These are phyloP conservation scores for Cyanocitta stelleri DNA, from an alignment of 2,113 vertebrate genomes.

Conservation along the genomic window DNA sequence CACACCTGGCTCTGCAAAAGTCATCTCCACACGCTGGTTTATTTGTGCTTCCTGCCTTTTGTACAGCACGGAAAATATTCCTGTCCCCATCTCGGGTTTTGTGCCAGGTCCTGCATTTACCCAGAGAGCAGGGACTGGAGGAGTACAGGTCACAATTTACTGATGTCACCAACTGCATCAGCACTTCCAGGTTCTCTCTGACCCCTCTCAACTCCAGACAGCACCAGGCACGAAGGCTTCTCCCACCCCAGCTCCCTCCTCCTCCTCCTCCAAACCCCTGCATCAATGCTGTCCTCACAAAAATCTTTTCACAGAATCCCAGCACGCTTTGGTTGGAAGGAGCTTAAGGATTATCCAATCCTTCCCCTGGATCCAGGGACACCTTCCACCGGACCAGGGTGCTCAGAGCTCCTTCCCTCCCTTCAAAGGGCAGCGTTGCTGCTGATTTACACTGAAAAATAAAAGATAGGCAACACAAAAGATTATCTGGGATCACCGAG, in stretches of 20 bases:
- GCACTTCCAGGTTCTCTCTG: not conserved
- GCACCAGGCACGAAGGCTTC: fast-evolving
- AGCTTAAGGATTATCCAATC: not conserved
- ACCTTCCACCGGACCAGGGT: not conserved
- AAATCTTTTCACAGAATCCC: not conserved
- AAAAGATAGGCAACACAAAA: not conserved
- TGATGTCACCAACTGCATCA: not conserved
- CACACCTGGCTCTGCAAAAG: not conserved
- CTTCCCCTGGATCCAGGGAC: not conserved
- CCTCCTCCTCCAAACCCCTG: not conserved
- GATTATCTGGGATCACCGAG: not conserved
- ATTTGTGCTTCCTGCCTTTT: not conserved
- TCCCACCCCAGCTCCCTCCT: not conserved
- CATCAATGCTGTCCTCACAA: not conserved
- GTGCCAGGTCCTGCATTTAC: not conserved
- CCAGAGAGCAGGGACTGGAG: fast-evolving
- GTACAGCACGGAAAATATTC: fast-evolving
- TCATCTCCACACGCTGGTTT: fast-evolving
- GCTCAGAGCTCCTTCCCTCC: not conserved
- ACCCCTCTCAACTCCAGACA: not conserved
- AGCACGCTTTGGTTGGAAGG: not conserved
- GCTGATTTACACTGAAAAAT: not conserved
- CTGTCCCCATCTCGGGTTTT: not conserved
- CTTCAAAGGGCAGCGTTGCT: not conserved
- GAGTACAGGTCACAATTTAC: not conserved